These are phyloP conservation scores for Tupaia tana DNA, from an alignment of 2,113 vertebrate genomes.

Conservation along the genomic window DNA sequence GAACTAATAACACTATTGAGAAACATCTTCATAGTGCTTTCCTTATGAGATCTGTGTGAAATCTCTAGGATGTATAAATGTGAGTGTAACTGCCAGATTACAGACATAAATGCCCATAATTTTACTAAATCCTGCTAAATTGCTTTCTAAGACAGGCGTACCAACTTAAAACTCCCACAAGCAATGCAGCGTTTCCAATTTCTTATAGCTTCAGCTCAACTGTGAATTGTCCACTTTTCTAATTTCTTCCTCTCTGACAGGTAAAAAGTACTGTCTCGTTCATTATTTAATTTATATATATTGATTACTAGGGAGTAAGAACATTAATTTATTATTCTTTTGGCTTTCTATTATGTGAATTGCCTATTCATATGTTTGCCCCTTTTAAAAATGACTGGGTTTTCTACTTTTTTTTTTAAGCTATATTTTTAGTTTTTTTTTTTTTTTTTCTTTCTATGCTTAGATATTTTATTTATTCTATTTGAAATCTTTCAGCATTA, in stretches of 20 bases:
- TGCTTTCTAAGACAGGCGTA: slow-evolving; percentile 49
- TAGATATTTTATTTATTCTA: not conserved
- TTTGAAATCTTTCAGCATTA: not conserved
- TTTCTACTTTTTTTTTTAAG: not conserved
- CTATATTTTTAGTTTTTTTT: not conserved
- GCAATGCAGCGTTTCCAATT: not conserved
- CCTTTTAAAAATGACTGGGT: not conserved
- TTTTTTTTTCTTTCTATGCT: not conserved
- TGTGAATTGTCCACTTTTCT: slow-evolving; percentile 32
- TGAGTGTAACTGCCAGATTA: slow-evolving; percentile 48
- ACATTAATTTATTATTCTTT: slow-evolving; percentile 35
- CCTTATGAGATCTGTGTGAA: slow-evolving; percentile 53
- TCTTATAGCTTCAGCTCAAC: not conserved
- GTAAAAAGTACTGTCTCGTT: not conserved
- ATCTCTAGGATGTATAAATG: slow-evolving; percentile 53
- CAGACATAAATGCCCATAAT: slow-evolving; percentile 53
- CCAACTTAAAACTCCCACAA: slow-evolving; percentile 22
- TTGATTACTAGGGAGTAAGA: slow-evolving; percentile 54
- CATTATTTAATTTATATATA: slow-evolving; percentile 35
- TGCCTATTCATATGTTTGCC: not conserved
- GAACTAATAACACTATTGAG: slow-evolving; percentile 54
- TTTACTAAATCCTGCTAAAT: slow-evolving; percentile 66
- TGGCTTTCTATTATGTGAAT: slow-evolving; percentile 9
- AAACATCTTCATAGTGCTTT: slow-evolving; percentile 50
- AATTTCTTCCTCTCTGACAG: slow-evolving; percentile 27